These are phyloP conservation scores for Promerops cafer DNA, from an alignment of 2,113 vertebrate genomes.

Conservation along the genomic window DNA sequence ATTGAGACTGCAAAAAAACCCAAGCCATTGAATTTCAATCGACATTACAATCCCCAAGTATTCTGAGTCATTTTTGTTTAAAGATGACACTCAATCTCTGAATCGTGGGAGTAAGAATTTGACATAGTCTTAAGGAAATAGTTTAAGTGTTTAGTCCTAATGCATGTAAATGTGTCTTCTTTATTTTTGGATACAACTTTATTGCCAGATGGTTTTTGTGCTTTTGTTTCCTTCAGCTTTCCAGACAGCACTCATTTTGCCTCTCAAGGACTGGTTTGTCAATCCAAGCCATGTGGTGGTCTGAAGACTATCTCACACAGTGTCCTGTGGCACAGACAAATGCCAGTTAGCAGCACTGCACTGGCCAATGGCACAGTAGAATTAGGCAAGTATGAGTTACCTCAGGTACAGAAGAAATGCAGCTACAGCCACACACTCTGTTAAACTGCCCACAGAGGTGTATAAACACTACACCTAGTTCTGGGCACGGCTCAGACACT, in stretches of 20 bases:
- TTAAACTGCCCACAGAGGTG: background rate
- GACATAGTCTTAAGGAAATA: background rate
- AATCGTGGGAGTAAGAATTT: background rate
- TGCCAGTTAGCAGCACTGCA: background rate
- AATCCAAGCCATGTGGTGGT: background rate
- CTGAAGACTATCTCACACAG: background rate
- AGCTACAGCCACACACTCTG: background rate
- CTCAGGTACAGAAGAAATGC: background rate
- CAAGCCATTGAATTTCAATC: background rate
- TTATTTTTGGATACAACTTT: background rate
- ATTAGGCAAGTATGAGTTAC: background rate
- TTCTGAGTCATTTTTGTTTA: background rate
- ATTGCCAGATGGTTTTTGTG: background rate
- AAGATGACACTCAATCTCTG: background rate
- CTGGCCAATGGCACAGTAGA: rapidly evolving
- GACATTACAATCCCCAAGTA: background rate
- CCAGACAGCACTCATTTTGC: background rate
- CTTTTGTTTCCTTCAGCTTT: background rate
- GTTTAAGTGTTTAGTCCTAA: background rate
- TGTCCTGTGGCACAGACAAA: background rate
- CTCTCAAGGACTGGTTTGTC: background rate
- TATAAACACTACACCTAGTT: background rate
- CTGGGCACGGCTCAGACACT: background rate
- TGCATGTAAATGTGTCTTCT: background rate
- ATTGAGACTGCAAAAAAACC: background rate